Evolutionary conservation across 2,113 vertebrate genomes (phyloP).

Genomic region (Melozone crissalis): DNA sequence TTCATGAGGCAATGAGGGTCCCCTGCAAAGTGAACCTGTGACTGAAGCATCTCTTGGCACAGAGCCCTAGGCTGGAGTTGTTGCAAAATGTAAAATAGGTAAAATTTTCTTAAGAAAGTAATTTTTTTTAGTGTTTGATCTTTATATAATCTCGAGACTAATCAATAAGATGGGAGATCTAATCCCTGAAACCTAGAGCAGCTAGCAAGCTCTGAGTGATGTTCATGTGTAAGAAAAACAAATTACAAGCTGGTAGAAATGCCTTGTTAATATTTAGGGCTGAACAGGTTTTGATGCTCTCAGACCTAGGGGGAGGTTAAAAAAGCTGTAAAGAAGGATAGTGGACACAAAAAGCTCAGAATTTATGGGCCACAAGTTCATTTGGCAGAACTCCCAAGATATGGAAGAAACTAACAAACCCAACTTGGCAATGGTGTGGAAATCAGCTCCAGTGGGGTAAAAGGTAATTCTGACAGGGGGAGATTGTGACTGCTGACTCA

Average conservation of each 20-base stretch:
- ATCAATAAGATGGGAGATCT: neutral
- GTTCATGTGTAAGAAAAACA: neutral
- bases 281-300: neutral
- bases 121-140: neutral
- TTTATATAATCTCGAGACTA: neutral
- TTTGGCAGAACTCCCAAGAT: neutral
- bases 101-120: neutral
- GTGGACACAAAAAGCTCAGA: neutral
- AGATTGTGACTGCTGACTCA: neutral
- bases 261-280: neutral
- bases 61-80: neutral
- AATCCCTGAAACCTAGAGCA: neutral
- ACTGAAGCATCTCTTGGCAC: neutral
- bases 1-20: neutral
- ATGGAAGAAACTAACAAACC: neutral
- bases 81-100: neutral
- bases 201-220: neutral
- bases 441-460: neutral
- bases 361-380: neutral
- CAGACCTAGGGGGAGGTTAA: neutral
- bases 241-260: neutral
- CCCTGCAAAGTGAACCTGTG: neutral
- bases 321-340: neutral
- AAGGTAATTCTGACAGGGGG: neutral
- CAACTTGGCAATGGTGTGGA: neutral